Conservation (phyloP, 1,140 invertebrate species). For the Teleogryllus occipitalis region DNA sequence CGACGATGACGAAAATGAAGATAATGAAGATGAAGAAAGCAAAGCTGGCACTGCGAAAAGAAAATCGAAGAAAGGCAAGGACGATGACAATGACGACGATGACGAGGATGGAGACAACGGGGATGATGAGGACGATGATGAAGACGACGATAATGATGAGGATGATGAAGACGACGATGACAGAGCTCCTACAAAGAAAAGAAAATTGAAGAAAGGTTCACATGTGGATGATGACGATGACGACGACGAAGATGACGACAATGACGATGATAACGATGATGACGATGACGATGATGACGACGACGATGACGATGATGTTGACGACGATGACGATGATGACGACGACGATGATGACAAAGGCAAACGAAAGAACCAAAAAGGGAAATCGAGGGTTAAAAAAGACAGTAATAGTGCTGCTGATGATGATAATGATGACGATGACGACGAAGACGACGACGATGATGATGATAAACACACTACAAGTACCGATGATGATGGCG, state of each 20-base stretch:
- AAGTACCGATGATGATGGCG: constrained; percentile 9
- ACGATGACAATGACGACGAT: background rate
- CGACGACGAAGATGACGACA: constrained; percentile 7
- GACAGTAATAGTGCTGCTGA: background rate
- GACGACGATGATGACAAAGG: background rate
- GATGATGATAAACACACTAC: constrained; percentile 11
- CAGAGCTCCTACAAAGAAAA: background rate
- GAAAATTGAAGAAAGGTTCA: background rate
- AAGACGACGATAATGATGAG: constrained; percentile 28
- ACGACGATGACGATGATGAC: constrained; percentile 7
- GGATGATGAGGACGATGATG: constrained; percentile 29
- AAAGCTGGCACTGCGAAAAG: constrained; percentile 10
- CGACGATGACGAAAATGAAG: constrained; percentile 10
- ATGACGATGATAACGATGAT: background rate
- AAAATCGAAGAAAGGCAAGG: constrained; percentile 21
- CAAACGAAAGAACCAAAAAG: background rate
- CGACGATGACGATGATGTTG: background rate
- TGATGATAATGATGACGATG: constrained; percentile 6
- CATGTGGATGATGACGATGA: constrained; percentile 7
- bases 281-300: background rate
- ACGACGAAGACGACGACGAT: constrained; percentile 15
- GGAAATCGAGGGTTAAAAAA: constrained; percentile 4
- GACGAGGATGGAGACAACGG: constrained; percentile 24
- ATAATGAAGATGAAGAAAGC: background rate
- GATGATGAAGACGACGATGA: constrained; percentile 13